phyloP scores from a whole-genome alignment of 2,113 vertebrate genomes.

The Grammomys surdaster region DNA sequence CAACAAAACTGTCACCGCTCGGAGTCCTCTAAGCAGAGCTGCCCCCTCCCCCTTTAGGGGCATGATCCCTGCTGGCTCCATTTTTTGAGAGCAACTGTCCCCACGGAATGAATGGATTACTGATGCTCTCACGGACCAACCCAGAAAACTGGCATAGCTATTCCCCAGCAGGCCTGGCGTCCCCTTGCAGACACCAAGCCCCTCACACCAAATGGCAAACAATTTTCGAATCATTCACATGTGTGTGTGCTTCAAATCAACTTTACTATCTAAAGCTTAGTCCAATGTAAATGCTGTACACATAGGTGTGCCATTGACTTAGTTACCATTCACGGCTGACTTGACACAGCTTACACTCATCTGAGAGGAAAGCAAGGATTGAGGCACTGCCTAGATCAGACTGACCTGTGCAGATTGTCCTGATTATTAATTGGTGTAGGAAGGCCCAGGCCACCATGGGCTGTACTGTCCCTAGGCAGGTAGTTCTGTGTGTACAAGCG shows the following conservation, averaged over 20 bases:
- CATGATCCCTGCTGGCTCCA: accelerated
- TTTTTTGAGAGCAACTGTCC: not conserved
- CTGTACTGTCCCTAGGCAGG: not conserved
- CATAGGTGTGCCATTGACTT: no score
- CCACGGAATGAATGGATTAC: not conserved
- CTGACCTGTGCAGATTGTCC: not conserved
- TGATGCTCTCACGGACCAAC: not conserved
- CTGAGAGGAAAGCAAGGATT: not conserved
- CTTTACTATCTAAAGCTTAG: no score
- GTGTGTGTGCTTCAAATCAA: not conserved
- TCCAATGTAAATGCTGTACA: not conserved
- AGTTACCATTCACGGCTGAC: not conserved
- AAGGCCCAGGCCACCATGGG: not conserved
- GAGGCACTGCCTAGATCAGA: not conserved
- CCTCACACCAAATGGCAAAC: not conserved
- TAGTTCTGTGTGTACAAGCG: not conserved
- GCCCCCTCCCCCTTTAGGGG: no score
- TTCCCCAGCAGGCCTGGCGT: not conserved
- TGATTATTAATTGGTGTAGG: not conserved
- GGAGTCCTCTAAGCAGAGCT: not conserved
- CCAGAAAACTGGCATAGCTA: not conserved
- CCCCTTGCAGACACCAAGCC: not conserved
- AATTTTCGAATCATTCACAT: not conserved
- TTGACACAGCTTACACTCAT: not conserved
- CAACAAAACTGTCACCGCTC: not conserved